phyloP scores from a whole-genome alignment of 2,888 invertebrate genomes.

The Habroteleia sp. region DNA sequence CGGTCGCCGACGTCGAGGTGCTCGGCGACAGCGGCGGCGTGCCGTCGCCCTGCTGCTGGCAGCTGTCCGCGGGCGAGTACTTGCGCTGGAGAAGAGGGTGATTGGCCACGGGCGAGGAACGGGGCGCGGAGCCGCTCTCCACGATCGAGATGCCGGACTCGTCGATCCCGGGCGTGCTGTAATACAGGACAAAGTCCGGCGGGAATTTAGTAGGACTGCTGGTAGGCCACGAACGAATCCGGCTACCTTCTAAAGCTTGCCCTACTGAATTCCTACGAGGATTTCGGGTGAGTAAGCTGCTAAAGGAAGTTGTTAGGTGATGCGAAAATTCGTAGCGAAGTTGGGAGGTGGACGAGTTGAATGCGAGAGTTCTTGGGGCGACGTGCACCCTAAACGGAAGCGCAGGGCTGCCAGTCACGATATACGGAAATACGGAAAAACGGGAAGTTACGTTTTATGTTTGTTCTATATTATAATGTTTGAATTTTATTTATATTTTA shows the following conservation, averaged over 20 bases:
- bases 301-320: constrained; percentile 1
- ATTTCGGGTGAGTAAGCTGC: constrained; percentile 3
- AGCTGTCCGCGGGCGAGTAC: constrained; percentile 83
- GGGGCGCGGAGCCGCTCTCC: constrained; percentile 81
- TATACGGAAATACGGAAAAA: too few relatives aligned
- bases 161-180: constrained; percentile 81
- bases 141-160: constrained; percentile 80
- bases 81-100: constrained; percentile 87
- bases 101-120: constrained; percentile 81
- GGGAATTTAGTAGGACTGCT: constrained; percentile 8
- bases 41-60: constrained; percentile 78
- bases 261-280: constrained; percentile 11
- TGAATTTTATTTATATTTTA: too few relatives aligned
- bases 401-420: too few relatives aligned
- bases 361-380: too few relatives aligned
- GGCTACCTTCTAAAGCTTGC: constrained; percentile 1
- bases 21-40: constrained; percentile 83
- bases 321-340: background rate
- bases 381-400: too few relatives aligned
- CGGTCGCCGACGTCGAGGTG: constrained; percentile 84
- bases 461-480: too few relatives aligned
- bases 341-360: too few relatives aligned
- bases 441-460: too few relatives aligned
- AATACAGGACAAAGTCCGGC: constrained; percentile 11
- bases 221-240: constrained; percentile 13